phyloP scores from a whole-genome alignment of 2,888 invertebrate genomes.

The Suillia variegata region DNA sequence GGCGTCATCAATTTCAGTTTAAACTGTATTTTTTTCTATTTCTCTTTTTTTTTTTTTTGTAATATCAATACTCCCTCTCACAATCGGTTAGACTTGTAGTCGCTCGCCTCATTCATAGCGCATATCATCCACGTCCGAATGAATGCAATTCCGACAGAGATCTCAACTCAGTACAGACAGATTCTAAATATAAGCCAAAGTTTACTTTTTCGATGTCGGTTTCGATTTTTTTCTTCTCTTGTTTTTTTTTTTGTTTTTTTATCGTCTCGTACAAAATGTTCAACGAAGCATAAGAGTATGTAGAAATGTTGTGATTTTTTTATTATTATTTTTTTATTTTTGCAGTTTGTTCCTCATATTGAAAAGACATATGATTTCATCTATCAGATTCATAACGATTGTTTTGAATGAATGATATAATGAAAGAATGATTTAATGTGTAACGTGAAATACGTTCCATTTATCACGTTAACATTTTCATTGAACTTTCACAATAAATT shows the following conservation, averaged over 20 bases:
- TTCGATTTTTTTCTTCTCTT: conserved; percentile 19
- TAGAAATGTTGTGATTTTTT: conserved; percentile 14
- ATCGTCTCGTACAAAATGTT: conserved; percentile 40
- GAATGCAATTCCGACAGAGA: no score
- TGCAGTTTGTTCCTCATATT: conserved; percentile 5
- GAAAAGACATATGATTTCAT: conserved; percentile 17
- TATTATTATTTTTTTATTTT: neutral
- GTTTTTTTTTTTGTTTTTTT: conserved; percentile 15
- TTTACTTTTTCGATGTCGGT: conserved; percentile 10
- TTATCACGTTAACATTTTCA: no score
- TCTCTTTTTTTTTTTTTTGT: no score
- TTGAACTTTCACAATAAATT: no score
- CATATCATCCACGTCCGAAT: no score
- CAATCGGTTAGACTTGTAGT: no score
- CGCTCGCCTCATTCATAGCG: no score
- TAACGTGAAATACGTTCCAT: no score
- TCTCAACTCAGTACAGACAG: neutral
- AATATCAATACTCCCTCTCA: no score
- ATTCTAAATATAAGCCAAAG: conserved; percentile 10
- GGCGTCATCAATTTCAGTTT: no score
- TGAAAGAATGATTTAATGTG: no score
- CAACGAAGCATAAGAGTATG: conserved; percentile 51
- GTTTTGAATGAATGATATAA: neutral
- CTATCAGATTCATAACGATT: conserved; percentile 7
- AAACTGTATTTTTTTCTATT: no score